These are phyloP conservation scores for Nesoenas mayeri DNA, from an alignment of 2,113 vertebrate species.

Conservation along the genomic window DNA sequence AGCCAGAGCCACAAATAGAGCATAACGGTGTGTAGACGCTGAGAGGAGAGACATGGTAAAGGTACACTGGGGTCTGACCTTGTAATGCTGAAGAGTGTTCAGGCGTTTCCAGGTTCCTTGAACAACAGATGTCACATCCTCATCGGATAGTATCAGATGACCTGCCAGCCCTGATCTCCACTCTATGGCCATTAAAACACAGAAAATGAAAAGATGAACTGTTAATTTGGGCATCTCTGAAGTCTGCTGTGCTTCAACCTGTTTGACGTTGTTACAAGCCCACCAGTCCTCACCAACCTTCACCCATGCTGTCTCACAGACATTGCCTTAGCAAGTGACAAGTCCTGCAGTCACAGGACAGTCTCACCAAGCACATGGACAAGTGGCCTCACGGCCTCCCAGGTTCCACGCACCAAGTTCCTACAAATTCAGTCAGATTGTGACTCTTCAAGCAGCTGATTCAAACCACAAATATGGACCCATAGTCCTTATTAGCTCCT, in stretches of 20 bases:
- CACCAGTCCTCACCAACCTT: neutral
- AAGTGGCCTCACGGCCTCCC: neutral
- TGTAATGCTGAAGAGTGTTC: constrained; percentile 96
- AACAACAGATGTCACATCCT: constrained; percentile 93
- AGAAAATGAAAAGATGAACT: neutral
- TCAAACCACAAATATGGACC: neutral
- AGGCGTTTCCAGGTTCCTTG: constrained; percentile 96
- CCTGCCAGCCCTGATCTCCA: constrained; percentile 96
- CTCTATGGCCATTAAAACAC: constrained; percentile 75
- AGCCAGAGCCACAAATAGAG: neutral
- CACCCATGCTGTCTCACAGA: neutral
- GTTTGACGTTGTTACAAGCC: neutral
- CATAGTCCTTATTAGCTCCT: neutral
- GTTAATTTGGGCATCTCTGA: neutral
- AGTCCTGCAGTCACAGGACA: neutral
- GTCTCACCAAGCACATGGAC: neutral
- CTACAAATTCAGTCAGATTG: neutral
- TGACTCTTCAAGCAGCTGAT: neutral
- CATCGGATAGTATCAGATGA: constrained; percentile 95
- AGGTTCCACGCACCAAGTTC: neutral
- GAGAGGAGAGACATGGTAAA: neutral
- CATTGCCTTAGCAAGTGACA: neutral
- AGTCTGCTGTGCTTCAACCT: neutral
- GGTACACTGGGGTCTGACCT: constrained; percentile 76
- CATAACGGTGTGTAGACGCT: neutral